phyloP scores from a whole-genome alignment of 2,113 vertebrate genomes.

The Motacilla tschutschensis region DNA sequence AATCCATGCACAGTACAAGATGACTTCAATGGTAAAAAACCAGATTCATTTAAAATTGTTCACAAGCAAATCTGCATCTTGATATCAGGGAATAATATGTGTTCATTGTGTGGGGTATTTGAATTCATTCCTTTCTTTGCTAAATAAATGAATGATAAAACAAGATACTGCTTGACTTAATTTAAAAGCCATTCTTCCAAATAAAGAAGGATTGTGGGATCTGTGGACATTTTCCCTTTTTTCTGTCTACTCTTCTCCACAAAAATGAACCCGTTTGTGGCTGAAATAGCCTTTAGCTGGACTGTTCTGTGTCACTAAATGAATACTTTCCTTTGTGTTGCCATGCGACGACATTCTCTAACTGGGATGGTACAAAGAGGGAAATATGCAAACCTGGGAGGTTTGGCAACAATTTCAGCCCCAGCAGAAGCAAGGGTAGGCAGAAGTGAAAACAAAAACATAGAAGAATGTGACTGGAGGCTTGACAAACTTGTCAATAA shows the following conservation, averaged over 20 bases:
- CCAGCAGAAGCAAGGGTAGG: not conserved
- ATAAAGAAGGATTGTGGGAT: slow-evolving; percentile 30
- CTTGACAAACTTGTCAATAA: not conserved
- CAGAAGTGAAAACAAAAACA: not conserved
- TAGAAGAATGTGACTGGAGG: not conserved
- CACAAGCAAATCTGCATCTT: slow-evolving; percentile 38
- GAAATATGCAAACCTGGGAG: not conserved
- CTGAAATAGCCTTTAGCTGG: not conserved
- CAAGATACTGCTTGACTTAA: slow-evolving; percentile 36
- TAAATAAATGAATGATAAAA: slow-evolving; percentile 66
- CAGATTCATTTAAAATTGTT: slow-evolving; percentile 10
- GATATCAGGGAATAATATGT: slow-evolving; percentile 60
- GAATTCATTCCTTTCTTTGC: slow-evolving; percentile 65
- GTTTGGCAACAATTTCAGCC: not conserved
- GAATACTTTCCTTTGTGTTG: not conserved
- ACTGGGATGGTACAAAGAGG: not conserved
- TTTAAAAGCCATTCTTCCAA: slow-evolving; percentile 46
- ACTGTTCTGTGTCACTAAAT: not conserved
- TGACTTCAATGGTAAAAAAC: not conserved
- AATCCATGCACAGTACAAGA: slow-evolving; percentile 23
- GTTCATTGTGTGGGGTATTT: slow-evolving; percentile 52
- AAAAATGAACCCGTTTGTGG: not conserved
- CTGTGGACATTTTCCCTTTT: not conserved
- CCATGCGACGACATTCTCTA: not conserved
- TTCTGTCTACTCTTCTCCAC: not conserved